Conservation (phyloP, 30 jellyfish, hydroid and myxozoan species). For the Aurelia aurita region DNA sequence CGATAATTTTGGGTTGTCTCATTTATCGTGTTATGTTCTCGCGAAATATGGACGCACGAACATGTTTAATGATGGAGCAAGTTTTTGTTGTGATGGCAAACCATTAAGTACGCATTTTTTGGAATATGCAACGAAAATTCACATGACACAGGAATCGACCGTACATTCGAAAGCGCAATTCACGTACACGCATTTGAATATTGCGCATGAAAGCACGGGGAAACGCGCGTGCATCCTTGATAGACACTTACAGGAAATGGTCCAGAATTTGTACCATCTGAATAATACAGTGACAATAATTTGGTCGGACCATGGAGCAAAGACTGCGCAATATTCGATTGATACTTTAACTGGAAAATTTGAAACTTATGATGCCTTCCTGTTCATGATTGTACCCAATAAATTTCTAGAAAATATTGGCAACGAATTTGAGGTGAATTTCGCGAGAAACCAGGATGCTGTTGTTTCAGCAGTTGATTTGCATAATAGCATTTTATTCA, state of each 20-base stretch:
- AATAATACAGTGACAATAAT: conserved; percentile 73
- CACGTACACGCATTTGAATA: conserved; percentile 87
- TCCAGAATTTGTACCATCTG: conserved; percentile 20
- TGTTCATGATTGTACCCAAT: conserved; percentile 70
- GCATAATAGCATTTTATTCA: conserved; percentile 48
- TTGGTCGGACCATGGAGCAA: conserved; percentile 98
- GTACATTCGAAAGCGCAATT: conserved; percentile 67
- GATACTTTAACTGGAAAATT: conserved; percentile 81
- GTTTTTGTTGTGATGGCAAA: conserved; percentile 78
- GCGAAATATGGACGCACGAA: conserved; percentile 71
- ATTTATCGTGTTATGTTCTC: conserved; percentile 74
- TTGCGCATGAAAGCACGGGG: conserved; percentile 93
- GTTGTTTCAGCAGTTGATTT: conserved; percentile 67
- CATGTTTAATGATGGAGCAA: conserved; percentile 70
- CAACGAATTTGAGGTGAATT: background rate
- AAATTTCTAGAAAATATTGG: conserved; percentile 29
- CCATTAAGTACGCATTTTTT: conserved; percentile 80
- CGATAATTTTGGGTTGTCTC: conserved; percentile 75
- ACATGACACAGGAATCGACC: conserved; percentile 35
- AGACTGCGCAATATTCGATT: conserved; percentile 73
- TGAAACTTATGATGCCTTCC: conserved; percentile 83
- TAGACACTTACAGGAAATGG: conserved; percentile 37
- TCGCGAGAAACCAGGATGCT: conserved; percentile 69
- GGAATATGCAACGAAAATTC: conserved; percentile 37
- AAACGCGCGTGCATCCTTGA: conserved; percentile 72